Base-by-base conservation (phyloP, 1,140 invertebrate species). In the Helicoverpa zea region DNA sequence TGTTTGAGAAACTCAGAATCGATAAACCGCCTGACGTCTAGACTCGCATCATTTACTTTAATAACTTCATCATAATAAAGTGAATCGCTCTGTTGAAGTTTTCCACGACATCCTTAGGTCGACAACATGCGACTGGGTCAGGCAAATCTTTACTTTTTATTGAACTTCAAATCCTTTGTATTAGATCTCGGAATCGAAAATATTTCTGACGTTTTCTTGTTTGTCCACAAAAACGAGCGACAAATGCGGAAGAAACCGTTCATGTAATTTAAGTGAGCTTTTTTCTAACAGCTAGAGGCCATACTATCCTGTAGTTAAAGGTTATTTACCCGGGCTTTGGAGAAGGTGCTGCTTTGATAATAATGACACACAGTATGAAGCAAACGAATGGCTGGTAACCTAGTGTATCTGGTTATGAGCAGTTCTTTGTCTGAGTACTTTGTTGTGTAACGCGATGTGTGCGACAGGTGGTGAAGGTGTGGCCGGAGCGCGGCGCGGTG, bases 401-500 rank as follows among this genome's bases (percentile, higher is more conserved):
- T 61, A 29, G 18, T 16, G 16, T 18, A 5, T 10, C 35, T 35
- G 35, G 35, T 43, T 43, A 43, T 9, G 56, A 3, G 16, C 18
- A 18, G 10, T 23, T 29, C 18, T 2, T 11, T 59, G 23, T 18
- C 23, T 12, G 12, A 18, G 18, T 59, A 11, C 58, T 59, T 23
- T 13, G 58, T 11, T 23, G 2, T 30, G 51, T 35, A 16, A 61
- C 11, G 14, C 29, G 35, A 12, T n/a, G 30, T 80, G 51, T 66
- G 43, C 66, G 68, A 29, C 90, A 95, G 94, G 92, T 95, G 84
- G 95, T 95, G 84, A 88, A 95, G 84, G 92, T 94, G 68, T 91
- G 92, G 89, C 92, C 92, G 83, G 95, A 95, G 85, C 90, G 94
- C 23, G 94, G 95, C 47, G 91, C 92, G 2, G 92, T 95, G 86